Percentiles rank a stretch among this genome's conserved stretches.
Evolutionary conservation across 2,888 invertebrate species (phyloP).

Genomic region (Lissonota sp.): DNA sequence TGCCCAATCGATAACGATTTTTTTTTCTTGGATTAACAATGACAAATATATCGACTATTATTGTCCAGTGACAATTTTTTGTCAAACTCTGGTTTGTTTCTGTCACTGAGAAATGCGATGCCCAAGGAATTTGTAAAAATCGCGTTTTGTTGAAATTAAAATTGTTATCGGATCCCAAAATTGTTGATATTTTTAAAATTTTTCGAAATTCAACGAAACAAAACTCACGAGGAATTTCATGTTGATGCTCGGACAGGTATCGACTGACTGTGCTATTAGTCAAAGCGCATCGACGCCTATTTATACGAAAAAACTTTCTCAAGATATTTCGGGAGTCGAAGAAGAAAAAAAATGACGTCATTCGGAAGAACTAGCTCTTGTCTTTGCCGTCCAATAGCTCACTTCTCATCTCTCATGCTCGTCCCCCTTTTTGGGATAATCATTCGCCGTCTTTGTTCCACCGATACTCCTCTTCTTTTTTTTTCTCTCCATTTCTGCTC

Average conservation of each 20-base stretch:
- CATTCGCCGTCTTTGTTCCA: too few species aligned
- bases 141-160: too few species aligned
- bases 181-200: background rate
- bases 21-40: background rate
- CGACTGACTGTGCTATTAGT: constrained; percentile 71
- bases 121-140: too few species aligned
- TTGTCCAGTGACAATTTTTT: background rate
- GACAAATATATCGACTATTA: background rate
- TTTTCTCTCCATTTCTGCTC: too few species aligned
- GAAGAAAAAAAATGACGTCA: constrained; percentile 50
- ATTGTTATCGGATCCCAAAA: too few species aligned
- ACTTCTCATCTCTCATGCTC: background rate
- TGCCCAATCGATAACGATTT: background rate
- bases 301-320: constrained; percentile 75
- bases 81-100: background rate
- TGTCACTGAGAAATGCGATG: background rate
- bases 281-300: constrained; percentile 68
- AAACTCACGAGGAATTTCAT: constrained; percentile 81
- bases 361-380: background rate
- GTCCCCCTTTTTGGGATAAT: too few species aligned
- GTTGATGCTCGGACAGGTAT: constrained; percentile 71
- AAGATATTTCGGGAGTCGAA: constrained; percentile 55
- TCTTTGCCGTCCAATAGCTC: constrained; percentile 3
- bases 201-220: constrained; percentile 36
- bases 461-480: too few species aligned